A percentile compares a stretch with the other conserved stretches of the same genome.
phyloP scores from a whole-genome alignment of 2,888 invertebrate species.

The Callyntrura guangdongensis region DNA sequence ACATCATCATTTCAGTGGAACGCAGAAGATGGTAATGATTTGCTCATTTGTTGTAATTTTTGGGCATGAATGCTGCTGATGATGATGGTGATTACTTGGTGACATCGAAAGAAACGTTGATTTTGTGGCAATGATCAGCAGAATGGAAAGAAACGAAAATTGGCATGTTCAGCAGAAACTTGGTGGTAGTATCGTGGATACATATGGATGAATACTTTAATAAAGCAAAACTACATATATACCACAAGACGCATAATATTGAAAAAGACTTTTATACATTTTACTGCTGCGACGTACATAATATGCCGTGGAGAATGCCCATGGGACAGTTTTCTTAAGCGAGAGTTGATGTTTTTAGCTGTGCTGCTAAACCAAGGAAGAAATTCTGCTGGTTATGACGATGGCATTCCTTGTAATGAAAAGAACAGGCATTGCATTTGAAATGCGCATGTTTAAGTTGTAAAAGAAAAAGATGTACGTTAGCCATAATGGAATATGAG shows the following conservation, averaged over 20 bases:
- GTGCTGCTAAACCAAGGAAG: not conserved
- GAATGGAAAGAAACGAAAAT: not conserved
- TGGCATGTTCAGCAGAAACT: not conserved
- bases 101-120: constrained; percentile 21
- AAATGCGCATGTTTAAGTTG: constrained; percentile 53
- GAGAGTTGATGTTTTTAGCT: not conserved
- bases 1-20: not conserved
- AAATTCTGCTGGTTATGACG: constrained; percentile 24
- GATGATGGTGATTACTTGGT: not conserved
- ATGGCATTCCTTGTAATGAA: constrained; percentile 40
- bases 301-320: not conserved
- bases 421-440: constrained; percentile 36
- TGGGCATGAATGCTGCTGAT: not conserved
- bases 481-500: constrained; percentile 43
- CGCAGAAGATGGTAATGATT: too few relatives aligned
- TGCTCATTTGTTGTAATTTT: too few relatives aligned
- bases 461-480: constrained; percentile 39
- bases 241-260: not conserved
- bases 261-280: not conserved
- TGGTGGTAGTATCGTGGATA: too few relatives aligned
- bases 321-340: constrained; percentile 31
- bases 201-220: too few relatives aligned
- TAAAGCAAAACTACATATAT: not conserved
- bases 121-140: constrained; percentile 20
- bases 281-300: not conserved